Conservation (phyloP, 2,888 invertebrate genomes). For the Ceratothoa steindachneri region DNA sequence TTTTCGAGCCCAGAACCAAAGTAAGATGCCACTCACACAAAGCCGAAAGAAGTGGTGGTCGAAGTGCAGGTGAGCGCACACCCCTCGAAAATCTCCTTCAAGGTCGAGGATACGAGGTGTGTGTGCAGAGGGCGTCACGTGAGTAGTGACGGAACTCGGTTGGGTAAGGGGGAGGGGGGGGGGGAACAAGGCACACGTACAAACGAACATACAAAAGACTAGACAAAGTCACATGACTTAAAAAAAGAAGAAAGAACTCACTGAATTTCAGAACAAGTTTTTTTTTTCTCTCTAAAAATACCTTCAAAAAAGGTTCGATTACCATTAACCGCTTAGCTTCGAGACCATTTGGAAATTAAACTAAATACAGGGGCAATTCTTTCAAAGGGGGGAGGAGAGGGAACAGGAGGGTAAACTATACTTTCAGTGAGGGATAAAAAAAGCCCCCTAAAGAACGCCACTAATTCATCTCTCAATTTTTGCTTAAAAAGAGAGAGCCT, state of each 20-base stretch:
- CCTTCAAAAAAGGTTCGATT: not conserved
- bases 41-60: not conserved
- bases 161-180: too few species aligned
- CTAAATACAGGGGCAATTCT: not conserved
- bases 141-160: too few species aligned
- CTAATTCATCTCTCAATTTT: not conserved
- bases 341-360: not conserved
- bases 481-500: too few species aligned
- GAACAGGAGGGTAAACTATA: too few species aligned
- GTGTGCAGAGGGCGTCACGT: not conserved
- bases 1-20: not conserved
- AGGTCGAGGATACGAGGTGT: not conserved
- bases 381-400: not conserved
- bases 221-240: conserved; percentile 2
- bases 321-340: not conserved
- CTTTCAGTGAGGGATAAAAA: too few species aligned
- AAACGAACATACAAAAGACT: not conserved
- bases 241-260: too few species aligned
- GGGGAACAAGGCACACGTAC: conserved; percentile 11
- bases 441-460: not conserved
- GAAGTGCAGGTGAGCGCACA: too few species aligned
- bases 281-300: too few species aligned
- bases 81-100: not conserved
- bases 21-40: not conserved
- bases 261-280: too few species aligned